Conservation (phyloP, 2,113 vertebrate genomes). For the Climacteris rufus region DNA sequence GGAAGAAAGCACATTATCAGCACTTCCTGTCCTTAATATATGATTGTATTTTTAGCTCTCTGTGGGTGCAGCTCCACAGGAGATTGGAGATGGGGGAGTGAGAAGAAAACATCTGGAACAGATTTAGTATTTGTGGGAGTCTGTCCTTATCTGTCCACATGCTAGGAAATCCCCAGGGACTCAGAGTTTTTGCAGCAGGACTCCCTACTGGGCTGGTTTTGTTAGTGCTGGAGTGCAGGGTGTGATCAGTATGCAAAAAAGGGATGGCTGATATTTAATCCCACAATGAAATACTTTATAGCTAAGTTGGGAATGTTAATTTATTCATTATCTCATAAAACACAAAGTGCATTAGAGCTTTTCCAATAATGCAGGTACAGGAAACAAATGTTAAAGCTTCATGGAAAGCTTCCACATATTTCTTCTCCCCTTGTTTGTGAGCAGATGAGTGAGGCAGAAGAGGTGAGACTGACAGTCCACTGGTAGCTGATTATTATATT, state of each 20-base stretch:
- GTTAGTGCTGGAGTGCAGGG: neutral
- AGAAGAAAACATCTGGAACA: slow-evolving; percentile 26
- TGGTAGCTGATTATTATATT: neutral
- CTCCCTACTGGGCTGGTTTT: neutral
- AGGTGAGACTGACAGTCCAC: neutral
- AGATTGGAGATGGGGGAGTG: neutral
- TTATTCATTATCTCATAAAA: neutral
- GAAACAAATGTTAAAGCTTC: neutral
- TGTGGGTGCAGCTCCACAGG: neutral
- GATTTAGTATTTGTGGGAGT: neutral
- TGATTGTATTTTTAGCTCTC: neutral
- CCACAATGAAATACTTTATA: neutral
- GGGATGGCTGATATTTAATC: neutral
- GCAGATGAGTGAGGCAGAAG: neutral
- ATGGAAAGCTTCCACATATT: neutral
- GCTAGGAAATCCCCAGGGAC: neutral
- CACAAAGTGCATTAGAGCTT: neutral
- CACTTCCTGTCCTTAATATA: slow-evolving; percentile 4
- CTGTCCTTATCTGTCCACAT: neutral
- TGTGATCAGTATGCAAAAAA: neutral
- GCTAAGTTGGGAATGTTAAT: neutral
- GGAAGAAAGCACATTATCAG: neutral
- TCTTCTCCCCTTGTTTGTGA: neutral
- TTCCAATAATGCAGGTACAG: neutral
- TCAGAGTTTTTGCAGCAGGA: neutral